Evolutionary conservation across 2,113 vertebrate genomes (phyloP), one percentile per base, ranked within the genome.

Genomic region (Amblyornis subalaris): DNA sequence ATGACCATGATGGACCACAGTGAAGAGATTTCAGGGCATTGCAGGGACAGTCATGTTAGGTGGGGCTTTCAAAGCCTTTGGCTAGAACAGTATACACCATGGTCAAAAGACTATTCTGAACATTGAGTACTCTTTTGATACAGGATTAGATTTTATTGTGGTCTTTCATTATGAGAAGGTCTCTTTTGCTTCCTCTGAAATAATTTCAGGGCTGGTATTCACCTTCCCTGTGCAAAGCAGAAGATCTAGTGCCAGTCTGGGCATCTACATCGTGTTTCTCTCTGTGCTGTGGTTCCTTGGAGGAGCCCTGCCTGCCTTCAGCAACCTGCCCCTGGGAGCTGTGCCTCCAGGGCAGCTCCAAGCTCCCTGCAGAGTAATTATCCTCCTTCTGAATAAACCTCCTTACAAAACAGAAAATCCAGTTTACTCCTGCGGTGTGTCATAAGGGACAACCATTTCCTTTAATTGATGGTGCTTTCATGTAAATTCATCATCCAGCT

Each of bases 401-500:
- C 60, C 73, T 75, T 86, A 81, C 61, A 90, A 93, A 83, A 83
- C 12, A 67, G 77, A 73, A 85, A 89, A 83, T 75, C 17, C 48
- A 60, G 83, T 89, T 90, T 57, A 31, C 62, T 90, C 42, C 78
- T 90, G 85, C 60, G 8, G 0, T 69, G n/a, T 94, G 61, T 91
- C 84, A 79, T 74, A 84, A 94, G 93, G 93, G 94, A 93, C 89
- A 93, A 78, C n/a, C 4, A 3, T 86, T 91, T 73, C 82, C 50
- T 88, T 88, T 95, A 95, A 93, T 75, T 90, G 91, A 80, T 89
- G 81, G 44, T 75, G 45, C 80, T 71, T 92, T 88, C 92, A 73
- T 95, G 87, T 75, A 91, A 94, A 95, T 96, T 95, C 79, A 85
- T 96, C 89, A 94, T 84, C 55, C 77, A 80, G 93, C 93, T 93